phyloP scores from a whole-genome alignment of 2,797 vertebrate genomes.

The Sebastes reedi region DNA sequence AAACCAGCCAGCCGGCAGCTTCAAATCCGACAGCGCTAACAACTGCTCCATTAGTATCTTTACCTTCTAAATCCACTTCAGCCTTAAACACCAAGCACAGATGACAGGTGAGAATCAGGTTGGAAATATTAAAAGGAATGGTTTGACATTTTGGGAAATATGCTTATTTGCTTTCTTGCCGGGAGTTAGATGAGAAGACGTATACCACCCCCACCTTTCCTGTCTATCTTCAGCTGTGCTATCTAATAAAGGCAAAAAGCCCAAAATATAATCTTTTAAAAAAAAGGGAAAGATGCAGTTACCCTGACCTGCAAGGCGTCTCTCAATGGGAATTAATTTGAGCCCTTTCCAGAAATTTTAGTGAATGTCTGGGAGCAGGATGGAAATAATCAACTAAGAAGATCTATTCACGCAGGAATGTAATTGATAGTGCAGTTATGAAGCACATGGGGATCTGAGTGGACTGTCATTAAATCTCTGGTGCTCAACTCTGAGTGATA shows the following conservation, averaged over 20 bases:
- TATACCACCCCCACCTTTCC: not conserved
- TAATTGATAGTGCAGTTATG: conserved; percentile 30
- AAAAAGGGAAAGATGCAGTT: not conserved
- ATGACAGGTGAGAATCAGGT: not conserved
- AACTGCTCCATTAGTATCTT: not conserved
- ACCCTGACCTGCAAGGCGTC: not conserved
- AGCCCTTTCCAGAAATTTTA: not conserved
- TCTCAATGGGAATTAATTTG: not conserved
- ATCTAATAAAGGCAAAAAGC: not conserved
- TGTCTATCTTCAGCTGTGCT: not conserved
- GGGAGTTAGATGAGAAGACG: not conserved
- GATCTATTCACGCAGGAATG: conserved; percentile 38
- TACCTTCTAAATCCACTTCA: not conserved
- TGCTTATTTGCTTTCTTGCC: not conserved
- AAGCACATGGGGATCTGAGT: conserved; percentile 15
- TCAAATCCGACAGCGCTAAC: not conserved
- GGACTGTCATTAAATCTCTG: conserved; percentile 38
- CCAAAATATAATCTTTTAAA: not conserved
- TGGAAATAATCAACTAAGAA: conserved; percentile 21
- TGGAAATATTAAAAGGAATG: not conserved
- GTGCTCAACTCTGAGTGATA: conserved; percentile 30
- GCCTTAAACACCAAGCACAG: not conserved
- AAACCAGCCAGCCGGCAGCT: not conserved
- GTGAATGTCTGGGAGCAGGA: conserved; percentile 8
- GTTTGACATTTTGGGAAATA: not conserved